A percentile compares a stretch with the other conserved stretches of the same genome.
Evolutionary conservation across 2,113 vertebrate genomes (phyloP).

Genomic region (Herpetotheres cachinnans): DNA sequence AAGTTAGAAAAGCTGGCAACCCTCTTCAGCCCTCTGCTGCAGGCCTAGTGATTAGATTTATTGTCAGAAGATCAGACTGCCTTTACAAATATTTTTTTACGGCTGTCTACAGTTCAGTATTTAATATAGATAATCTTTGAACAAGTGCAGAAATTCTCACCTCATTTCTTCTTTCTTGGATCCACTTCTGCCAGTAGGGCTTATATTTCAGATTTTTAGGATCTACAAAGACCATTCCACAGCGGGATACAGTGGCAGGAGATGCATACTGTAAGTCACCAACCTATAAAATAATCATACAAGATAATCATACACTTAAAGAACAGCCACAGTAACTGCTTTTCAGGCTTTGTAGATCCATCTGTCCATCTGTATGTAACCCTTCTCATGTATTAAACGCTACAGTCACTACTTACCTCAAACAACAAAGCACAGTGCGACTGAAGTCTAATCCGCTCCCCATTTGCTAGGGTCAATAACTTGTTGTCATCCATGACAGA

Average conservation of each 20-base stretch:
- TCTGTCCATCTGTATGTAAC: background rate
- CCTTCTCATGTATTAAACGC: background rate
- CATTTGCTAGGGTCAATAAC: conserved; percentile 92
- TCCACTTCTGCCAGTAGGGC: conserved; percentile 93
- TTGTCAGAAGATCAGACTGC: background rate
- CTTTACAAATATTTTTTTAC: background rate
- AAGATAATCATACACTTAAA: background rate
- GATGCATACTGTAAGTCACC: conserved; percentile 97
- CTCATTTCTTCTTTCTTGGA: conserved; percentile 74
- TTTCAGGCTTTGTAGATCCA: background rate
- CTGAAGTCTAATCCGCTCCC: conserved; percentile 93
- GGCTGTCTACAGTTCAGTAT: background rate
- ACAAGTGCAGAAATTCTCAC: conserved; percentile 57
- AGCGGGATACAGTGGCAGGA: conserved; percentile 94
- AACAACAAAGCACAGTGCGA: conserved; percentile 91
- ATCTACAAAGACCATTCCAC: conserved; percentile 97
- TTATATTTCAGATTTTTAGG: conserved; percentile 90
- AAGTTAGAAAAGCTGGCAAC: background rate
- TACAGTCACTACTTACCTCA: conserved; percentile 72
- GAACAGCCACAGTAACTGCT: background rate
- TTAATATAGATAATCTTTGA: background rate
- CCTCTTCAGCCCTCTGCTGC: background rate
- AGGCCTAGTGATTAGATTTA: background rate
- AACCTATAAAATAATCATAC: conserved; percentile 75
- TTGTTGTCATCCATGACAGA: conserved; percentile 99